phyloP scores from a whole-genome alignment of 2,113 vertebrate species.

The Sinocyclocheilus maitianheensis region DNA sequence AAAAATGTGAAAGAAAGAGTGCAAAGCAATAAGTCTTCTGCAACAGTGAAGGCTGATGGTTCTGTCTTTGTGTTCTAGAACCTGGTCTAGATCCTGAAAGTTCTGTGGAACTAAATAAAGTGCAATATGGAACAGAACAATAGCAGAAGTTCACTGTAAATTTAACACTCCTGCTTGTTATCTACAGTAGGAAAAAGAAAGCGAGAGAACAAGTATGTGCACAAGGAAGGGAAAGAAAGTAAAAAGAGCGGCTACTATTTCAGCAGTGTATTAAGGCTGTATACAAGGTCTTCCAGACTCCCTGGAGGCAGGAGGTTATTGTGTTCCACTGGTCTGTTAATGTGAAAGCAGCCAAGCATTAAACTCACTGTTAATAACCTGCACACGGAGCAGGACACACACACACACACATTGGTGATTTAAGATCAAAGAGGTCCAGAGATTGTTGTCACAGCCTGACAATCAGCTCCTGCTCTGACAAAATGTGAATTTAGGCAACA shows the following conservation, averaged over 20 bases:
- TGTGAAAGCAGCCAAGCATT: slow-evolving; percentile 39
- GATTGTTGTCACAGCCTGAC: background rate
- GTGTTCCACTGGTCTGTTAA: slow-evolving; percentile 28
- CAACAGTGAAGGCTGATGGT: background rate
- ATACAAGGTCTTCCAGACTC: slow-evolving; percentile 29
- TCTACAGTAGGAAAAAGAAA: background rate
- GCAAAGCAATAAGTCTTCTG: slow-evolving; percentile 52
- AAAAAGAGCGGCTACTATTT: background rate
- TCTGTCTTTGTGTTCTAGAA: slow-evolving; percentile 36
- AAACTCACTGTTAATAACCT: slow-evolving; percentile 26
- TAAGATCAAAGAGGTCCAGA: background rate
- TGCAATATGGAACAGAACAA: slow-evolving; percentile 60
- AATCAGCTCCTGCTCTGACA: background rate
- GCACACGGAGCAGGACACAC: slow-evolving; percentile 9
- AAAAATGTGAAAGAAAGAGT: slow-evolving; percentile 51
- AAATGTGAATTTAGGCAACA: background rate
- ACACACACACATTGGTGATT: background rate
- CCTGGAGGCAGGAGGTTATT: slow-evolving; percentile 30
- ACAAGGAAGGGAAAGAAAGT: background rate
- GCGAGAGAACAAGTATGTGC: background rate
- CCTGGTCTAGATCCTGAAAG: slow-evolving; percentile 13
- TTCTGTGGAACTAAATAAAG: slow-evolving; percentile 58
- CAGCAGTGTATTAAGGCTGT: slow-evolving; percentile 2
- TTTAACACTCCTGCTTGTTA: background rate
- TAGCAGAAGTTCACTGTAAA: background rate